Conservation (phyloP, 2,113 vertebrate genomes). For the Albula glossodonta region DNA sequence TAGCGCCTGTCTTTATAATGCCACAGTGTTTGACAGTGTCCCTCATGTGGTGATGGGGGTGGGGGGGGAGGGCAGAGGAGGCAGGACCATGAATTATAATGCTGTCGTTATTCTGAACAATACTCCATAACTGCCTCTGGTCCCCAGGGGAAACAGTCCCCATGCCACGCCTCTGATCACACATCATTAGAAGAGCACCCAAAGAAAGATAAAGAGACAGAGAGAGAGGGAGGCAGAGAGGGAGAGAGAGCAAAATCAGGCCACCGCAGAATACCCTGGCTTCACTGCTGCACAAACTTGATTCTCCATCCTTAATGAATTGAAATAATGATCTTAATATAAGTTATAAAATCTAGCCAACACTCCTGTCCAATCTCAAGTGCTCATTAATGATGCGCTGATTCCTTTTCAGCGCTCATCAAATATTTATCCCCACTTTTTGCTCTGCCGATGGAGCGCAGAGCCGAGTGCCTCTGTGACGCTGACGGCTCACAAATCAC, state of each 20-base stretch:
- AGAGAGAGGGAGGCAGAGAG: not conserved
- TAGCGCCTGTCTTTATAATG: conserved; percentile 1
- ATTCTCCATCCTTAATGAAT: conserved; percentile 12
- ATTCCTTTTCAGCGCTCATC: conserved; percentile 24
- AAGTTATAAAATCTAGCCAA: not conserved
- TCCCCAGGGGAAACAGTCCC: not conserved
- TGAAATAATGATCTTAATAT: conserved; percentile 20
- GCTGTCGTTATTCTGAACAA: not conserved
- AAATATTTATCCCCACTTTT: conserved; percentile 34
- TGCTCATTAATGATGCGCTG: conserved; percentile 31
- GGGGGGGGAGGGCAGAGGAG: too few species aligned
- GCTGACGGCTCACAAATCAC: not conserved
- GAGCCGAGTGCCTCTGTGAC: not conserved
- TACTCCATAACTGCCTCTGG: not conserved
- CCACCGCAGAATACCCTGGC: not conserved
- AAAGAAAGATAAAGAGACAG: not conserved
- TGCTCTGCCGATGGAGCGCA: conserved; percentile 1
- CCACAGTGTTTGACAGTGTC: not conserved
- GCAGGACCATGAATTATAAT: not conserved
- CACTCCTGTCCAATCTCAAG: not conserved
- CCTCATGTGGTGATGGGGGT: not conserved
- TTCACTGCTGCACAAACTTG: not conserved
- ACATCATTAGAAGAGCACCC: not conserved
- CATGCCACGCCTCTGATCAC: too few species aligned
- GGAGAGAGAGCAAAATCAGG: not conserved